A percentile compares a stretch with the other conserved stretches of the same genome.
These are phyloP conservation scores for Sigmodon hispidus DNA, from an alignment of 2,113 vertebrate species.

Conservation along the genomic window DNA sequence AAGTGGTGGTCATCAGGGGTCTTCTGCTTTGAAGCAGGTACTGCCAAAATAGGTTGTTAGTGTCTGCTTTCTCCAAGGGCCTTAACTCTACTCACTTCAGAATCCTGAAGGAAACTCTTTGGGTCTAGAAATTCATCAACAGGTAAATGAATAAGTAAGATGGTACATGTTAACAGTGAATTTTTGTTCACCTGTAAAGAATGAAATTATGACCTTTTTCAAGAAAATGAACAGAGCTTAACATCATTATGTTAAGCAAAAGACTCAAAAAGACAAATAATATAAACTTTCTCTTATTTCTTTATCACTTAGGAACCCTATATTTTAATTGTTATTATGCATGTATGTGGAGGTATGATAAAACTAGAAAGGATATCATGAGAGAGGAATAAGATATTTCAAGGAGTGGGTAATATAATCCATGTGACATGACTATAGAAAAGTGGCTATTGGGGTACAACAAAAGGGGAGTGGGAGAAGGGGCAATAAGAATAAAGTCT, in stretches of 20 bases:
- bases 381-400: not conserved
- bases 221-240: not conserved
- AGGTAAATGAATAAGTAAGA: not conserved
- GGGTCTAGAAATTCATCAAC: not conserved
- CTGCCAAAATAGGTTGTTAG: conserved; percentile 11
- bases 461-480: not conserved
- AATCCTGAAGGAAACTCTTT: not conserved
- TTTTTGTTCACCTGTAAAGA: not conserved
- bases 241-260: not conserved
- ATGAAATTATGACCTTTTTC: not conserved
- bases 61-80: not conserved
- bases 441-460: not conserved
- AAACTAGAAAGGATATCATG: not conserved
- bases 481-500: not conserved
- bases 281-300: not conserved
- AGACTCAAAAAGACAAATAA: not conserved
- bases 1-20: not conserved
- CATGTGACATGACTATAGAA: not conserved
- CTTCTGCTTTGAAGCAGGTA: not conserved
- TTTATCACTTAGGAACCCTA: not conserved
- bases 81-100: not conserved
- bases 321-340: not conserved
- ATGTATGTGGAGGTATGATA: not conserved
- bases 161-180: not conserved
- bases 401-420: not conserved